These are phyloP conservation scores for Coreoperca whiteheadi DNA, from an alignment of 2,113 vertebrate species.

Conservation along the genomic window DNA sequence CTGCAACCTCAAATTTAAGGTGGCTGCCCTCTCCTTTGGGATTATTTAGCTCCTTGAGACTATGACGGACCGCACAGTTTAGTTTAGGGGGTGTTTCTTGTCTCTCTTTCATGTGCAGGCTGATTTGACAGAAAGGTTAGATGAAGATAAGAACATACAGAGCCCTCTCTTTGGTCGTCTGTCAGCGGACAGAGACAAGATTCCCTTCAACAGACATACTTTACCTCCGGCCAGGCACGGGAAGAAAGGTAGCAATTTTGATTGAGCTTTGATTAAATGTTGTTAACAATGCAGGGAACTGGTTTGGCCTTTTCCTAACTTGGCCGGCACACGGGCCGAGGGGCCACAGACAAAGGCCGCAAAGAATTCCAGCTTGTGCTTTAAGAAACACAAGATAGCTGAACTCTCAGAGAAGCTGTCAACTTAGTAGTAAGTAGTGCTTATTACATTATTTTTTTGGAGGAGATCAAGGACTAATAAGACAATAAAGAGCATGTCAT, in stretches of 20 bases:
- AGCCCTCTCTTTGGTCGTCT: slow-evolving; percentile 83
- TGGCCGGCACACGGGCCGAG: slow-evolving; percentile 39
- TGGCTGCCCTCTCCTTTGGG: neutral
- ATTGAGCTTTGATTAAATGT: slow-evolving; percentile 88
- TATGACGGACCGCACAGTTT: slow-evolving; percentile 21
- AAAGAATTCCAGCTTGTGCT: slow-evolving; percentile 27
- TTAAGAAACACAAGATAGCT: slow-evolving; percentile 37
- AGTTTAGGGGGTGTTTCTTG: slow-evolving; percentile 37
- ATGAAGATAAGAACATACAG: slow-evolving; percentile 89
- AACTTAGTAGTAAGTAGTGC: neutral
- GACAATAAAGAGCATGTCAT: neutral
- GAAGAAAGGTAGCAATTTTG: slow-evolving; percentile 83
- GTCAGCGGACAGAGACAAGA: slow-evolving; percentile 77
- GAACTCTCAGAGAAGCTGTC: slow-evolving; percentile 37
- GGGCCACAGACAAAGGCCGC: slow-evolving; percentile 36
- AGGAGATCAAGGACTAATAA: neutral
- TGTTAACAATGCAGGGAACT: slow-evolving; percentile 82
- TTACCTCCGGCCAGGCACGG: slow-evolving; percentile 81
- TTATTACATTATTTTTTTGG: slow-evolving; percentile 3
- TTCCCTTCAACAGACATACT: slow-evolving; percentile 80
- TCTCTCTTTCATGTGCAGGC: slow-evolving; percentile 82
- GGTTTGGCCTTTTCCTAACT: slow-evolving; percentile 54
- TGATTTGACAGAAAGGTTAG: slow-evolving; percentile 84
- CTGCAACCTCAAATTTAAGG: neutral
- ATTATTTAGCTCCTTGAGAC: slow-evolving; percentile 11